phyloP scores from a whole-genome alignment of 2,113 vertebrate species.

The Hemichromis elongatus region DNA sequence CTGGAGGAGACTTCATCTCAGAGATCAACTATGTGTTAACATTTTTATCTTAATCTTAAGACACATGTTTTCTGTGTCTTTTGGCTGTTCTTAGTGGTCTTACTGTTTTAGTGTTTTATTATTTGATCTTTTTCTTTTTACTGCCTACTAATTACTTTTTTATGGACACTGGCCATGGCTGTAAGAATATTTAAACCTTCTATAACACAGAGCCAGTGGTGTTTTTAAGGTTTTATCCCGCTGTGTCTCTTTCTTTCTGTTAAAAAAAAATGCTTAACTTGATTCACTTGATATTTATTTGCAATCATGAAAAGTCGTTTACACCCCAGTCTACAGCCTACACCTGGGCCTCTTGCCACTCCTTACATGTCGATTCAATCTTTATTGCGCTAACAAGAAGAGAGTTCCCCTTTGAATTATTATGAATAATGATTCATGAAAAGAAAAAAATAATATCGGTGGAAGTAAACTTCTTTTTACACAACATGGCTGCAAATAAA shows the following conservation, averaged over 20 bases:
- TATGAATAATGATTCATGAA: neutral
- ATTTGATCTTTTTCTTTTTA: neutral
- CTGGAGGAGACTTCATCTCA: neutral
- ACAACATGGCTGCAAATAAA: neutral
- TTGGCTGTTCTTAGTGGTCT: neutral
- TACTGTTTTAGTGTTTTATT: neutral
- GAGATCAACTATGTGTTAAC: neutral
- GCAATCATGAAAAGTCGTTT: neutral
- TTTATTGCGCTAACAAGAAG: neutral
- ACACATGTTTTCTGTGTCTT: neutral
- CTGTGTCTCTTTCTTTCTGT: neutral
- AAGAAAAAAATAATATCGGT: neutral
- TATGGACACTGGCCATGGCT: neutral
- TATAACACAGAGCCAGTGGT: neutral
- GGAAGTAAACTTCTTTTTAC: neutral
- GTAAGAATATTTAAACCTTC: neutral
- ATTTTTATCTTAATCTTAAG: neutral
- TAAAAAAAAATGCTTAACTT: neutral
- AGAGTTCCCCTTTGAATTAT: neutral
- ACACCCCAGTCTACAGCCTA: neutral
- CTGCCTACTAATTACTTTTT: neutral
- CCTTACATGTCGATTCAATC: neutral
- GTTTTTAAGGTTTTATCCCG: neutral
- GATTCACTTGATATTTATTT: neutral
- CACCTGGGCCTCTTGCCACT: neutral